Base-by-base conservation (phyloP, 2,113 vertebrate genomes). In the Phalacrocorax pelagicus region DNA sequence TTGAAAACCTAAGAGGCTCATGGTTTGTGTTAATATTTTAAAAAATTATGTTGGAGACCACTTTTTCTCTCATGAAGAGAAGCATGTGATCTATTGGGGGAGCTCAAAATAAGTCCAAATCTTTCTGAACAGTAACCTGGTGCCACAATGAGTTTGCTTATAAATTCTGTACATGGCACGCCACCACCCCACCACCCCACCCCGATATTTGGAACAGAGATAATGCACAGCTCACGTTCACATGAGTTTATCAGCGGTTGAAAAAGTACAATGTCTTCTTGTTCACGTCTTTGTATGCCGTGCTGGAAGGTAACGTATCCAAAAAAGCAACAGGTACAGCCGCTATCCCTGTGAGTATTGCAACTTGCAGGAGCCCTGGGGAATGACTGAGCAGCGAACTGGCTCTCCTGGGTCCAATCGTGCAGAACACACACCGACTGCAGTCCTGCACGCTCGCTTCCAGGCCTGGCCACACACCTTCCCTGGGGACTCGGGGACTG, bases 61-160 rank as follows among this genome's bases (percentile, higher is more conserved):
- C n/a, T 46, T 49, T 46, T 13, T n/a, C 18, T 75, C 8, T n/a
- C 5, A 0, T 1, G 8, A 44, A 24, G n/a, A 30, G 55, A 52
- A 30, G 3, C 3, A 0, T 1, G 2, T 1, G 11, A 2, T 26
- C 17, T 38, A 2, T 2, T 11, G 54, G 7, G 24, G 10, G 21
- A 51, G n/a, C n/a, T 65, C 32, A 34, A 27, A 52, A 15, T 1
- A 49, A 46, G 26, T 12, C 2, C 0, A 5, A 11, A 17, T 3
- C 27, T 40, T 46, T 40, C 38, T 26, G 44, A 29, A 12, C 52
- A 34, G 29, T 1, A 7, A 12, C 5, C 11, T 30, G 36, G 16
- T 12, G 32, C 27, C 52, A 36, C 42, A 23, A 57, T 4, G 11
- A 5, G 27, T 30, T 63, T 59, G 30, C 34, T 18, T 2, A 0